Base-by-base conservation (phyloP, 2,797 vertebrate species). In the Semotilus atromaculatus region DNA sequence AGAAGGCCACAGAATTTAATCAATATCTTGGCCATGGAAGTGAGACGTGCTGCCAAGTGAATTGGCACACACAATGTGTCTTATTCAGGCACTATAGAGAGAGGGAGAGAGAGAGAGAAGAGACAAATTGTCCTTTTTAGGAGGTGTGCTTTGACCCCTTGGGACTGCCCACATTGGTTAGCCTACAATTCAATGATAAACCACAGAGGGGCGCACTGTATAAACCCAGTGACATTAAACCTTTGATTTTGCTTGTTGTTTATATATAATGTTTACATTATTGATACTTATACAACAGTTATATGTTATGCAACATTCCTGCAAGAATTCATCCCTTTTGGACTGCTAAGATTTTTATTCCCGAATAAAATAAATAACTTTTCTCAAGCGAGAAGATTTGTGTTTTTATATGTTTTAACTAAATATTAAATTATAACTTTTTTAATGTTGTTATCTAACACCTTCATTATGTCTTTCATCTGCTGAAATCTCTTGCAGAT, bases 41-140 rank as follows among this genome's bases (percentile, higher is more conserved):
- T 91, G 92, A 93, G 91, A 92, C 92, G 86, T 87, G 88, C 93
- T 95, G 95, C 94, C 95, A 96, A 87, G 92, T 81, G 89, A 91
- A 95, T 91, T 94, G 94, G 93, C 94, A 94, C 82, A 87, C 88
- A 89, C 90, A 89, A 94, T 96, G 93, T 81, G 87, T 96, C 93
- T 96, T 94, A 89, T 91, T 92, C 90, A 93, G 89, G 90, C 83
- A 78, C 81, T 75, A 92, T 89, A 91, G 89, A 87, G 88, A 85
- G 89, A 72, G 82, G 83, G 64, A 91, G 89, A 87, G 88, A 85
- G 89, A 72, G 82, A 85, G 64, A 86, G 66, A 81, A 83, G 86
- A 90, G 92, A 94, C 86, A 85, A 89, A 91, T 91, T 90, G 91
- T 87, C 85, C 87, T 81, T 87, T 84, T 90, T 87, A 88, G 90